These are phyloP conservation scores for Camelus dromedarius DNA, from an alignment of 2,113 vertebrate genomes.

Conservation along the genomic window DNA sequence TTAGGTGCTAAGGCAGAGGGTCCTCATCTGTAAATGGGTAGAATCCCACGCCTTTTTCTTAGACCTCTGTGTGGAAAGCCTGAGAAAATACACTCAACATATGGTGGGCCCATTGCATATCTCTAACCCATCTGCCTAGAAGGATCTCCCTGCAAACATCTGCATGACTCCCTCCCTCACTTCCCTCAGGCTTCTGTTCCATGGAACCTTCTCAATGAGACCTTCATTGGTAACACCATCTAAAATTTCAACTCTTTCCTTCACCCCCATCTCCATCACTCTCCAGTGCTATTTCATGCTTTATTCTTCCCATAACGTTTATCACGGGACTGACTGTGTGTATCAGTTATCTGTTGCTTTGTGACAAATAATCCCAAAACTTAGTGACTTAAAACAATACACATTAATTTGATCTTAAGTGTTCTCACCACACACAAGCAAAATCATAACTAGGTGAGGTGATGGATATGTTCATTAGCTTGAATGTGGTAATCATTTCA, in stretches of 20 bases:
- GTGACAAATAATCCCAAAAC: not conserved
- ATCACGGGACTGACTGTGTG: not conserved
- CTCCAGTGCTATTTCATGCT: not conserved
- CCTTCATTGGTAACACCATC: not conserved
- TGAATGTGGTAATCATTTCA: not conserved
- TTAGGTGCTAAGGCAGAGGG: not conserved
- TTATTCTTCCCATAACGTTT: not conserved
- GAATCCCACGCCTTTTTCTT: not conserved
- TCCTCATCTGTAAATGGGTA: not conserved
- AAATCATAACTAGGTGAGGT: too few species aligned
- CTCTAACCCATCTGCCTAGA: rapidly evolving
- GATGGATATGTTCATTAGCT: not conserved
- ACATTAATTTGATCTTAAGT: not conserved
- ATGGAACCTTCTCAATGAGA: not conserved
- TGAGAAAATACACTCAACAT: not conserved
- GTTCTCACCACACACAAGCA: not conserved
- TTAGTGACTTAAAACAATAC: not conserved
- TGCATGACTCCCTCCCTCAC: not conserved
- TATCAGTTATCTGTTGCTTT: not conserved
- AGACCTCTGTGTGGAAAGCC: not conserved
- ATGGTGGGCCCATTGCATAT: not conserved
- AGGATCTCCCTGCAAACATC: not conserved
- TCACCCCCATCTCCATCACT: not conserved
- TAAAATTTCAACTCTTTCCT: not conserved
- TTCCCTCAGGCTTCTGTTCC: not conserved